These are phyloP conservation scores for Eulimnadia texana DNA, from an alignment of 1,140 invertebrate genomes.

Conservation along the genomic window DNA sequence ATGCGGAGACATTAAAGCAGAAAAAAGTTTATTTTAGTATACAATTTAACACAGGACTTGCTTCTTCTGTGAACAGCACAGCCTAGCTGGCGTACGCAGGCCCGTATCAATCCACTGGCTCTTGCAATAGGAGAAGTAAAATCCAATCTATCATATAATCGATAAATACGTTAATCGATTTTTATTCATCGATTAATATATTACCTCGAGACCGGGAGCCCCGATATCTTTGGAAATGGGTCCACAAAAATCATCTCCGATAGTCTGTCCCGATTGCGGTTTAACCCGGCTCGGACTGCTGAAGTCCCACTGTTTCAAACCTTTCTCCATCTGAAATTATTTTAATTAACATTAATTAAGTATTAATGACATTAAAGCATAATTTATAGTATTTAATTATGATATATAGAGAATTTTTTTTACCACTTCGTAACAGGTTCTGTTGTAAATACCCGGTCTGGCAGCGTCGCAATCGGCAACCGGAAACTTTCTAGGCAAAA, in stretches of 20 bases:
- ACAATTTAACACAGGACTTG: constrained; percentile 13
- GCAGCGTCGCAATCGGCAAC: constrained; percentile 11
- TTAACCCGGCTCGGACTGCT: constrained; percentile 13
- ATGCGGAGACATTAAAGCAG: not conserved
- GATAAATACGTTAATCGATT: not conserved
- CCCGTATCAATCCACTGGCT: constrained; percentile 14
- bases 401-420: too few relatives aligned
- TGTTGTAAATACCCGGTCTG: constrained; percentile 10
- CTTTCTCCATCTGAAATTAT: constrained; percentile 8
- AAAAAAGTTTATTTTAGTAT: too few relatives aligned
- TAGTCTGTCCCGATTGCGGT: constrained; percentile 10
- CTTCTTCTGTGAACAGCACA: constrained; percentile 14
- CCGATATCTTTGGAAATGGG: constrained; percentile 15
- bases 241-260: constrained; percentile 16
- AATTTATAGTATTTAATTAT: too few relatives aligned
- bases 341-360: too few relatives aligned
- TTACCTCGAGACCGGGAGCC: constrained; percentile 14
- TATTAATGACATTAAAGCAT: too few relatives aligned
- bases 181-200: not conserved
- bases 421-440: constrained; percentile 17
- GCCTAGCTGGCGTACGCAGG: constrained; percentile 5
- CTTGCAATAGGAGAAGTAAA: constrained; percentile 13
- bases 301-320: constrained; percentile 15
- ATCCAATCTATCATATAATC: constrained; percentile 13
- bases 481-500: constrained; percentile 17